Evolutionary conservation across 1,140 invertebrate genomes (phyloP).

Genomic region (Gryon sp.): DNA sequence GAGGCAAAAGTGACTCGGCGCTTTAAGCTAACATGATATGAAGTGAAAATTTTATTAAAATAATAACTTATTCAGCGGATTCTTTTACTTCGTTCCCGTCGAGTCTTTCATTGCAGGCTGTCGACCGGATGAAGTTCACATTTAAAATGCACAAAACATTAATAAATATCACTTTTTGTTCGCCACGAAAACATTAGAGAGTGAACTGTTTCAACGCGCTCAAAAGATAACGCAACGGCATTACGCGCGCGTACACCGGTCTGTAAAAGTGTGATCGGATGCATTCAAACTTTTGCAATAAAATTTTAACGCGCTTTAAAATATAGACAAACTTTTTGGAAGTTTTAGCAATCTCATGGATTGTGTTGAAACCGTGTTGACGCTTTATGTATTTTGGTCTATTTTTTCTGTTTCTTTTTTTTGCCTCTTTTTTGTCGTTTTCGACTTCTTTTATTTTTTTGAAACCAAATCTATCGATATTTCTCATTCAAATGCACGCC

Average conservation of each 20-base stretch:
- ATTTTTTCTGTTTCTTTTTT: not conserved
- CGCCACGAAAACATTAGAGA: slow-evolving; percentile 8
- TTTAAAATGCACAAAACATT: slow-evolving; percentile 38
- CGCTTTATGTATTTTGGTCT: slow-evolving; percentile 1
- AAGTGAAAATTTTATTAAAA: slow-evolving; percentile 46
- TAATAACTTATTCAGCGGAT: slow-evolving; percentile 49
- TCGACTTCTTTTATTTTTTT: too few species aligned
- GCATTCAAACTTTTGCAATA: slow-evolving; percentile 42
- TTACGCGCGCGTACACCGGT: not conserved
- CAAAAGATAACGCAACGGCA: slow-evolving; percentile 18
- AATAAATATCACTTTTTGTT: slow-evolving; percentile 39
- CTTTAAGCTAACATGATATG: slow-evolving; percentile 44
- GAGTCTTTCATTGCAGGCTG: not conserved
- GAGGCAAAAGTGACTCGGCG: slow-evolving; percentile 29
- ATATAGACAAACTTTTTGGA: slow-evolving; percentile 37
- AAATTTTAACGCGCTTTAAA: slow-evolving; percentile 45
- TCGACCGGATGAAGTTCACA: slow-evolving; percentile 4
- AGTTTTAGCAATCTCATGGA: slow-evolving; percentile 12
- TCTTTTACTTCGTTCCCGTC: slow-evolving; percentile 7
- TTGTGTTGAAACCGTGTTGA: slow-evolving; percentile 3
- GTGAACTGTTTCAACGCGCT: slow-evolving; percentile 1
- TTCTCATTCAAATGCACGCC: not conserved
- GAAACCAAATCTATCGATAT: not conserved
- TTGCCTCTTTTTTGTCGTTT: too few species aligned
- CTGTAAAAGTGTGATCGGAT: slow-evolving; percentile 27